Evolutionary conservation across 2,797 vertebrate genomes (phyloP).

Genomic region (Gallinago nigripennis): DNA sequence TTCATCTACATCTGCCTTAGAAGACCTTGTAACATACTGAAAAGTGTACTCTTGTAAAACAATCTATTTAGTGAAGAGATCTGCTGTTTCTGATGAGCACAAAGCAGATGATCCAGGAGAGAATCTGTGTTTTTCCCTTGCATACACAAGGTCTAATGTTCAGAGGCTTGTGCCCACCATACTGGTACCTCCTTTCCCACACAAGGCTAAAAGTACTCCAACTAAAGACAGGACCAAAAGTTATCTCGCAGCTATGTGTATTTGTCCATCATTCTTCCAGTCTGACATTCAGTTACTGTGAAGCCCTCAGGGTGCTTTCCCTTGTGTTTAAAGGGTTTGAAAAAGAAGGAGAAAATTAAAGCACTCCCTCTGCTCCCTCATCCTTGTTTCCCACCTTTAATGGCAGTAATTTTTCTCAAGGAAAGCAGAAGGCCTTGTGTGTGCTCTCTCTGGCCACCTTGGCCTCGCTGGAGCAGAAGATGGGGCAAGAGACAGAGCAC

Average conservation of each 20-base stretch:
- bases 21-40: background rate
- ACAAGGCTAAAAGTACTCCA: background rate
- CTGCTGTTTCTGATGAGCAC: background rate
- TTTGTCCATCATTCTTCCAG: background rate
- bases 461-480: background rate
- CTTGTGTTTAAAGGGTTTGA: background rate
- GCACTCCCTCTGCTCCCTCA: background rate
- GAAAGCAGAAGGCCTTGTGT: background rate
- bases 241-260: background rate
- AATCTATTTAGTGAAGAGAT: background rate
- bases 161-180: background rate
- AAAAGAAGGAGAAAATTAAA: background rate
- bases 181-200: accelerated
- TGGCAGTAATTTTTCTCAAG: background rate
- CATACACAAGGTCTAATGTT: background rate
- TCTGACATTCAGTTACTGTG: too few relatives aligned
- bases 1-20: background rate
- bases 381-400: background rate
- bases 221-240: background rate
- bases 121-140: background rate
- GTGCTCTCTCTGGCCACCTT: background rate
- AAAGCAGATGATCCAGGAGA: background rate
- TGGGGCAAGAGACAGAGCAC: background rate
- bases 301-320: background rate
- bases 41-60: background rate